Evolutionary conservation across 2,888 invertebrate species (phyloP).

Genomic region (Eurois occulta): DNA sequence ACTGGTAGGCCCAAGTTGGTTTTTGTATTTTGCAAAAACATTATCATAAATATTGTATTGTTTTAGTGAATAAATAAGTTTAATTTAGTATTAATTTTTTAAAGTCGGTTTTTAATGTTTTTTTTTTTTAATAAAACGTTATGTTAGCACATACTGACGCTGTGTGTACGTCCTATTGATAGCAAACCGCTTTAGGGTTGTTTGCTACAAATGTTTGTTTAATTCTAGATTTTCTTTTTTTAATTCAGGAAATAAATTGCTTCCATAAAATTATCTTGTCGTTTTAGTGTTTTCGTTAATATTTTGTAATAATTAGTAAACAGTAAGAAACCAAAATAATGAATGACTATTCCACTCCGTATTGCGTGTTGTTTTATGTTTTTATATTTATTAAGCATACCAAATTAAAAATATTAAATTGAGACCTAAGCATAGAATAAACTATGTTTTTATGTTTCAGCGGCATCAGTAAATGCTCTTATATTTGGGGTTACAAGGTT

Average conservation of each 20-base stretch:
- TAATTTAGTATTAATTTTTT: too few relatives aligned
- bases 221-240: conserved; percentile 5
- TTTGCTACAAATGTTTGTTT: conserved; percentile 13
- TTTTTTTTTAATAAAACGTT: too few relatives aligned
- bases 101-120: too few relatives aligned
- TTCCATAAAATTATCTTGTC: conserved; percentile 5
- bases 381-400: not conserved
- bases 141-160: too few relatives aligned
- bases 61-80: too few relatives aligned
- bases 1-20: too few relatives aligned
- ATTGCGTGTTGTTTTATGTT: not conserved
- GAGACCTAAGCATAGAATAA: conserved; percentile 6
- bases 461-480: conserved; percentile 62
- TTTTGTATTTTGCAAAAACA: too few relatives aligned
- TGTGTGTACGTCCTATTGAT: not conserved
- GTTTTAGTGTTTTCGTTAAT: conserved; percentile 14
- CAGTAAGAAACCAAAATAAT: not conserved
- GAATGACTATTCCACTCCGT: not conserved
- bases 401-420: not conserved
- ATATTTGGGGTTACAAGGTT: conserved; percentile 81
- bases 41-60: too few relatives aligned
- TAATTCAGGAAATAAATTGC: conserved; percentile 16
- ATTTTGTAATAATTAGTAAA: not conserved
- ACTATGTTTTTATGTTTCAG: conserved; percentile 36
- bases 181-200: too few relatives aligned